A percentile compares a stretch with the other conserved stretches of the same genome.
These are phyloP conservation scores for Pachycephus smyrnensis DNA, from an alignment of 2,888 invertebrate genomes.

Conservation along the genomic window DNA sequence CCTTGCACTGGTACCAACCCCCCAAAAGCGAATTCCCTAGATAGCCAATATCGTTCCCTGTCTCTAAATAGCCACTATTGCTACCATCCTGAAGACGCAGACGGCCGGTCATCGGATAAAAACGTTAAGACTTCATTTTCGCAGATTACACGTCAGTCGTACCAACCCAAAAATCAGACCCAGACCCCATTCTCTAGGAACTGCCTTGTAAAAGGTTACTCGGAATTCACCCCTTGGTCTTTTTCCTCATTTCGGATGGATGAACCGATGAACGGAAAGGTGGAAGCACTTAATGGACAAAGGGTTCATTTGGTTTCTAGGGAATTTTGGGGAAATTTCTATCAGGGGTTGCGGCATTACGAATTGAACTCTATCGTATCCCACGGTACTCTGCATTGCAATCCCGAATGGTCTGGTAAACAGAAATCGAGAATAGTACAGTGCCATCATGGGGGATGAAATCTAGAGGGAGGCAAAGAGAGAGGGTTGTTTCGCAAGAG, in stretches of 20 bases:
- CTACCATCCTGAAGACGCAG: background rate
- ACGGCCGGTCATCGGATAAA: background rate
- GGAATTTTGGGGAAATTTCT: background rate
- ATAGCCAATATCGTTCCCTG: background rate
- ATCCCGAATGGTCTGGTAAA: background rate
- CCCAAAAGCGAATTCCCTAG: background rate
- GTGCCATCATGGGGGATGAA: conserved; percentile 14
- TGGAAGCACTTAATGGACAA: background rate
- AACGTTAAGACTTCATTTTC: conserved; percentile 7
- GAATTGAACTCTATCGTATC: background rate
- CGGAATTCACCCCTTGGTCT: background rate
- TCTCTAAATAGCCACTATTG: background rate
- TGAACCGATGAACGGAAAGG: background rate
- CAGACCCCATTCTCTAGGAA: background rate
- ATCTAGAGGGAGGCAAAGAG: conserved; percentile 18
- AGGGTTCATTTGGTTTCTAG: background rate
- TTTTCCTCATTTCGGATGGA: background rate
- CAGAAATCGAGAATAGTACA: background rate
- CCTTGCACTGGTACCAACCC: background rate
- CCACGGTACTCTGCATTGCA: background rate
- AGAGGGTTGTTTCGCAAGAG: conserved; percentile 16
- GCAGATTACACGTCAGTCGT: conserved; percentile 1
- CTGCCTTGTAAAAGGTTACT: background rate
- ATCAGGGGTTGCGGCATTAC: background rate
- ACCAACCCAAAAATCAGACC: background rate